A percentile compares a stretch with the other conserved stretches of the same genome.
These are phyloP conservation scores for Agrilus cyanescens DNA, from an alignment of 2,888 invertebrate genomes.

Conservation along the genomic window DNA sequence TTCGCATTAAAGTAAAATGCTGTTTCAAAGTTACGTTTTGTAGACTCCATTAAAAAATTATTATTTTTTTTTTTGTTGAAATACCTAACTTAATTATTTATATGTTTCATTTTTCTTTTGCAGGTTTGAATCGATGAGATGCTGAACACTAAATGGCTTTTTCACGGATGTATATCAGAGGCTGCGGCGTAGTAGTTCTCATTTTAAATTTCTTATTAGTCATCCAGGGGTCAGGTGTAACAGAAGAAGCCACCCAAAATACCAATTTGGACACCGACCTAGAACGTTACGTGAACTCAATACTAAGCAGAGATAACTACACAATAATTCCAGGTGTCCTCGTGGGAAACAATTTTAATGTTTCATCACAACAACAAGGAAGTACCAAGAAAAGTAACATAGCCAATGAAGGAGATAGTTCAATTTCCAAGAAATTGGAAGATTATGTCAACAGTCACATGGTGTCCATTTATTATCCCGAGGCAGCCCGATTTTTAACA, in stretches of 20 bases:
- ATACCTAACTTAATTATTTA: neutral
- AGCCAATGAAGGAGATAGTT: slow-evolving; percentile 38
- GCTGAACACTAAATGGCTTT: slow-evolving; percentile 22
- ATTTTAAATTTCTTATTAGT: slow-evolving; percentile 11
- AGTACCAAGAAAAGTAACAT: slow-evolving; percentile 26
- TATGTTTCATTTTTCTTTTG: slow-evolving; percentile 7
- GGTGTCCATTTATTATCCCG: slow-evolving; percentile 53
- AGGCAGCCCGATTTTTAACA: slow-evolving; percentile 50
- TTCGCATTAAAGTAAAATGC: too few relatives aligned
- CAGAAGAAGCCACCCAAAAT: slow-evolving; percentile 7
- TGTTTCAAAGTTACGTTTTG: too few relatives aligned
- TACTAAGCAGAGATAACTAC: slow-evolving; percentile 42
- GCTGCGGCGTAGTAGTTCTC: slow-evolving; percentile 18
- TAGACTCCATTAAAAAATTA: too few relatives aligned
- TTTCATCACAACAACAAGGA: slow-evolving; percentile 8
- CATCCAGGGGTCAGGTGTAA: slow-evolving; percentile 6
- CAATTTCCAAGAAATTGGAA: slow-evolving; percentile 43
- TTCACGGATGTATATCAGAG: slow-evolving; percentile 22
- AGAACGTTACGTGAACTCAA: slow-evolving; percentile 45
- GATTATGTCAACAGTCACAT: slow-evolving; percentile 48
- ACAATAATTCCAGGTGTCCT: slow-evolving; percentile 48
- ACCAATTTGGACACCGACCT: slow-evolving; percentile 39
- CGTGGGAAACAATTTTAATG: slow-evolving; percentile 30
- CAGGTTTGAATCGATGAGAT: slow-evolving; percentile 20
- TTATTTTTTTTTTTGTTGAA: too few relatives aligned